Evolutionary conservation across 1,140 invertebrate species (phyloP).

Genomic region (Pogonomyrmex barbatus): DNA sequence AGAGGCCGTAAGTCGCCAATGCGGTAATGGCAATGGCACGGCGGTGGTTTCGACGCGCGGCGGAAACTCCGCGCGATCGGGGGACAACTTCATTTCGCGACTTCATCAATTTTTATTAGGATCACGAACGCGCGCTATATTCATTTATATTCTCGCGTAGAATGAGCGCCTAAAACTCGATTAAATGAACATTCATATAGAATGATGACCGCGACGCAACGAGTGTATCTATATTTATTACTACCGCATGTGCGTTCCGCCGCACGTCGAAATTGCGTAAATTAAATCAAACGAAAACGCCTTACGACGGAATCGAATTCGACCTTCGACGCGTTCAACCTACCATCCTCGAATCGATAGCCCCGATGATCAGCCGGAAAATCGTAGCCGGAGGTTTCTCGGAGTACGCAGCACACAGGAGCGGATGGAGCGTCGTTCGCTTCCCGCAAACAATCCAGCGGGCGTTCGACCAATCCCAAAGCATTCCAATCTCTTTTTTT

Average conservation of each 20-base stretch:
- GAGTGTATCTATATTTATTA: constrained; percentile 27
- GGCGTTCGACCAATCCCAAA: constrained; percentile 75
- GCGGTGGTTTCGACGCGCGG: background rate
- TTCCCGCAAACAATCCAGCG: constrained; percentile 74
- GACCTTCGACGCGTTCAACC: background rate
- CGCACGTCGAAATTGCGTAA: background rate
- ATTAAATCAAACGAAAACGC: background rate
- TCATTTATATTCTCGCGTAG: constrained; percentile 13
- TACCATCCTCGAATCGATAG: constrained; percentile 66
- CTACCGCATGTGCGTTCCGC: background rate
- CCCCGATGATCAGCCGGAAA: constrained; percentile 65
- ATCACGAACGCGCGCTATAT: constrained; percentile 8
- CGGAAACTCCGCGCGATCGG: background rate
- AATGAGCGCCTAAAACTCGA: constrained; percentile 46
- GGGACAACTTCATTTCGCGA: constrained; percentile 34
- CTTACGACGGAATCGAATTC: constrained; percentile 24
- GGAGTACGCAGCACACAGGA: background rate
- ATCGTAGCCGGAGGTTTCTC: constrained; percentile 59
- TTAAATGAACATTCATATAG: constrained; percentile 52
- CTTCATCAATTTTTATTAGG: constrained; percentile 59
- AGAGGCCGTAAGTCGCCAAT: constrained; percentile 30
- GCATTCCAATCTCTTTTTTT: constrained; percentile 74
- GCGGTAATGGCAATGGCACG: background rate
- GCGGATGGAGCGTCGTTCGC: constrained; percentile 32
- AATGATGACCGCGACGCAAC: constrained; percentile 11